phyloP scores from a whole-genome alignment of 2,797 vertebrate species.

The Sebastes glaucus region DNA sequence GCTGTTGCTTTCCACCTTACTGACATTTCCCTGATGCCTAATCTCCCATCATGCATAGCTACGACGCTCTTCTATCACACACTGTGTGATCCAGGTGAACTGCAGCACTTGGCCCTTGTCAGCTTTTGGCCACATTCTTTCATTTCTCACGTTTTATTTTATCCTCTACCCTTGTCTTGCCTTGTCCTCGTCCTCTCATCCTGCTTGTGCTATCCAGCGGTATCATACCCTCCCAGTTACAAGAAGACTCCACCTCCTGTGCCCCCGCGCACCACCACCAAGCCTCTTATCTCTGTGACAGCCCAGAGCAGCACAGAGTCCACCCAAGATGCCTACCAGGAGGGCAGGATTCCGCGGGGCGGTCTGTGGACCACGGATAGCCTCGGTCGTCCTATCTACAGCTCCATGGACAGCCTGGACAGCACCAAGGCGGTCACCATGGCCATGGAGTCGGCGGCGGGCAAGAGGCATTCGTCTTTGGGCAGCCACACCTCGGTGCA shows the following conservation, averaged over 20 bases:
- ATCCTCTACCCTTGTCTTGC: slow-evolving; percentile 70
- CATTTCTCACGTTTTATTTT: slow-evolving; percentile 66
- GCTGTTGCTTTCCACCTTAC: slow-evolving; percentile 50
- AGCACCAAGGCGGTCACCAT: slow-evolving; percentile 95
- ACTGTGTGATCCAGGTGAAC: slow-evolving; percentile 43
- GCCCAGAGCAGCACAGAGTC: slow-evolving; percentile 99
- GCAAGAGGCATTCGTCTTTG: slow-evolving; percentile 84
- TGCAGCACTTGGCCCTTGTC: slow-evolving; percentile 47
- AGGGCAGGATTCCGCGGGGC: slow-evolving; percentile 87
- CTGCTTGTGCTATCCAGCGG: slow-evolving; percentile 78
- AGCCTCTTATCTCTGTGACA: slow-evolving; percentile 98
- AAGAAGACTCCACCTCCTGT: slow-evolving; percentile 97
- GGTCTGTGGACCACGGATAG: slow-evolving; percentile 91
- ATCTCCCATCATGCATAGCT: slow-evolving; percentile 44
- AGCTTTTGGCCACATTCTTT: slow-evolving; percentile 63
- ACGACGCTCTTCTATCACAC: slow-evolving; percentile 49
- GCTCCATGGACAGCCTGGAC: slow-evolving; percentile 96
- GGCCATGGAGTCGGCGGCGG: slow-evolving; percentile 91
- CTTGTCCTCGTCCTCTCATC: slow-evolving; percentile 75
- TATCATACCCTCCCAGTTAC: slow-evolving; percentile 92
- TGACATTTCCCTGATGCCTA: slow-evolving; percentile 26
- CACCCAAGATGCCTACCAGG: slow-evolving; percentile 96
- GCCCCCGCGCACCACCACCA: slow-evolving; percentile 94
- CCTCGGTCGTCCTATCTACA: slow-evolving; percentile 89
- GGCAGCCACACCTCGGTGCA: slow-evolving; percentile 88